Evolutionary conservation across 2,888 invertebrate species (phyloP).

Genomic region (Tachystola acroxantha): DNA sequence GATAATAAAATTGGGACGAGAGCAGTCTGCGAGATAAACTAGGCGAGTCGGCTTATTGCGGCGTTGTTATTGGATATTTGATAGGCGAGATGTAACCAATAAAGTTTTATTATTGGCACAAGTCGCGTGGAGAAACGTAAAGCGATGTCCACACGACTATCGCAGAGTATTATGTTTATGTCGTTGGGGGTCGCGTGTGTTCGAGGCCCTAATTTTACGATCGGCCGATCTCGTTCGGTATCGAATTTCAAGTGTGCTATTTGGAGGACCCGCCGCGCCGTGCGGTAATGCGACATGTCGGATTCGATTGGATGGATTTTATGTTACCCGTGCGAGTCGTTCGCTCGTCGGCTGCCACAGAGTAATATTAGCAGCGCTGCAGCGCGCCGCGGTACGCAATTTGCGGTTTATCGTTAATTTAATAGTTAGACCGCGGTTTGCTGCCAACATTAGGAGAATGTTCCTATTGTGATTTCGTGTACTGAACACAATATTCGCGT

Average conservation of each 20-base stretch:
- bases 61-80: slow-evolving; percentile 58
- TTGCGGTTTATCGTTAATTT: slow-evolving; percentile 60
- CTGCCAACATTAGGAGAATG: neutral
- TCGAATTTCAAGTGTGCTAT: slow-evolving; percentile 69
- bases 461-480: neutral
- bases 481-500: neutral
- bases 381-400: slow-evolving; percentile 34
- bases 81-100: slow-evolving; percentile 59
- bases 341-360: slow-evolving; percentile 3
- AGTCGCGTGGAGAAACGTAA: slow-evolving; percentile 47
- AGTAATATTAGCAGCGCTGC: slow-evolving; percentile 23
- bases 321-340: slow-evolving; percentile 52
- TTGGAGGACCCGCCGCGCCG: slow-evolving; percentile 51
- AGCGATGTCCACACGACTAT: slow-evolving; percentile 18
- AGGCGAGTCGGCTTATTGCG: slow-evolving; percentile 48
- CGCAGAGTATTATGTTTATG: slow-evolving; percentile 7
- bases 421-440: slow-evolving; percentile 31
- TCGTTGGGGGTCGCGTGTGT: slow-evolving; percentile 24
- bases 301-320: slow-evolving; percentile 68
- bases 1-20: slow-evolving; percentile 42
- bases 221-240: slow-evolving; percentile 55
- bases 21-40: slow-evolving; percentile 43
- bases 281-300: slow-evolving; percentile 63
- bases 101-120: slow-evolving; percentile 62
- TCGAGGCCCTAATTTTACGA: slow-evolving; percentile 66